Conservation (phyloP, 1,140 invertebrate species). For the Cydia amplana region DNA sequence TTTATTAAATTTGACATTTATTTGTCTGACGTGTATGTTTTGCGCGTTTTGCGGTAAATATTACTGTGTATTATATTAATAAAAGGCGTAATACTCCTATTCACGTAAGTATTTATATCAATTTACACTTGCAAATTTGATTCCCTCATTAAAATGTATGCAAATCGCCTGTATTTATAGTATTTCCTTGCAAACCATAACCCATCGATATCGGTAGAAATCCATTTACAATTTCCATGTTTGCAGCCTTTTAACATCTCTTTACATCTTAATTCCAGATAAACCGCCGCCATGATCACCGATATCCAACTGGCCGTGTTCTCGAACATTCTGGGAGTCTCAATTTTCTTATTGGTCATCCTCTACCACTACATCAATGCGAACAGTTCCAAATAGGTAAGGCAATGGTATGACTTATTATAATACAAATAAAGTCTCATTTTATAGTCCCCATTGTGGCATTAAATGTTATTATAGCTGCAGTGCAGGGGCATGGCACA, state of each 20-base stretch:
- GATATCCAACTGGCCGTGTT: constrained; percentile 98
- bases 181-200: background rate
- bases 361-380: constrained; percentile 98
- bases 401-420: background rate
- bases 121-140: background rate
- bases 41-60: background rate
- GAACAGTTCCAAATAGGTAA: constrained; percentile 84
- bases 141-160: background rate
- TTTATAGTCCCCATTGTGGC: too few species aligned
- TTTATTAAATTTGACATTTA: constrained; percentile 1
- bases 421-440: too few species aligned
- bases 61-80: background rate
- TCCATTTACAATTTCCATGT: background rate
- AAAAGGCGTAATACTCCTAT: background rate
- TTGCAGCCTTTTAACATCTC: background rate
- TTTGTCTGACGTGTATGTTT: constrained; percentile 28
- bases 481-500: too few species aligned
- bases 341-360: constrained; percentile 95
- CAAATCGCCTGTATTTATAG: background rate
- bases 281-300: constrained; percentile 89
- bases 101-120: background rate
- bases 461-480: too few species aligned
- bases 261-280: constrained; percentile 33
- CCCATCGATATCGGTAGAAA: background rate
- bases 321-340: constrained; percentile 96